Base-by-base conservation (phyloP, 2,888 invertebrate species). In the Xestia c-nigrum region DNA sequence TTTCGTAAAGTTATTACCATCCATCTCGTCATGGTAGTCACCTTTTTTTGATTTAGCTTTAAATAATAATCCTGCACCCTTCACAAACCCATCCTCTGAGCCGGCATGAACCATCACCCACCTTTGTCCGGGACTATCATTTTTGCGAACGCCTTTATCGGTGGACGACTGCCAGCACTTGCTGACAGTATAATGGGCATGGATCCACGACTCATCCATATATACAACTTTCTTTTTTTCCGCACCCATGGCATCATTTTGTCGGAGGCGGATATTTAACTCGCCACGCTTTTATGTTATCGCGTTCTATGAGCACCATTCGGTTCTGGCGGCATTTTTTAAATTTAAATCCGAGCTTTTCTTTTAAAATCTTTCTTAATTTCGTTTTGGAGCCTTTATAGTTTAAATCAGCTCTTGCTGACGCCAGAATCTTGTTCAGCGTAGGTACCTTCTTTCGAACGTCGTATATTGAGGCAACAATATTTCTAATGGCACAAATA, bases 161-260 rank as follows among this genome's bases (percentile, higher is more conserved):
- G 74, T 78, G 14, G 40, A 63, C 50, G 50, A 72, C 71, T 84
- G 85, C 84, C 84, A 85, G 46, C 79, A 85, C 78, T 85, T 86
- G 43, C 24, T 70, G 19, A 86, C 82, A 16, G 83, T 79, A 47
- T 83, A 85, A 71, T 86, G 81, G 0, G 76, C 46, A 68, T 87
- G 88, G 12, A 87, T 85, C 84, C 85, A 84, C 21, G 85, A 82
- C 63, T 87, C 87, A 43, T 85, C 81, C 43, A 81, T 55, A 57
- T 82, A 84, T 9, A 68, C 52, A 16, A 82, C 78, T 19, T 63
- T 55, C 69, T 75, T 83, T 73, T 83, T 81, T 43, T 76, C 43
- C n/a, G 75, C 79, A 46, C 83, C 83, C 57, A 86, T 75, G n/a
- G 52, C 61, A 69, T 81, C n/a, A 59, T 81, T 81, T 78, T 72